Evolutionary conservation across 2,113 vertebrate species (phyloP).

Genomic region (Nerophis ophidion): DNA sequence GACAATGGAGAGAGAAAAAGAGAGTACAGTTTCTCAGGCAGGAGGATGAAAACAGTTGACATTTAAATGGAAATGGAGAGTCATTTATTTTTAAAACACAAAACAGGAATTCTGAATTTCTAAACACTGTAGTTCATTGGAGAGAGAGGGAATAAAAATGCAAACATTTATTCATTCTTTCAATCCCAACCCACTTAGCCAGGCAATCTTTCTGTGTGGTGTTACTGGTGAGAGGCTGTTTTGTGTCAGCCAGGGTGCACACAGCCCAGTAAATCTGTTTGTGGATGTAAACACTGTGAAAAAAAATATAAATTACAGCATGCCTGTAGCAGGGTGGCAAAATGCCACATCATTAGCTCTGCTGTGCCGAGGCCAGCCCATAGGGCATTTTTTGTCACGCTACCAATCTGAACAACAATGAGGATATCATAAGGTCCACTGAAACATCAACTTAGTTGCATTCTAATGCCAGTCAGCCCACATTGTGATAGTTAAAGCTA

Average conservation of each 20-base stretch:
- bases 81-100: not conserved
- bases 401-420: constrained; percentile 41
- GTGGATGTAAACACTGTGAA: constrained; percentile 51
- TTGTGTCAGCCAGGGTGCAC: constrained; percentile 39
- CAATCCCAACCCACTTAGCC: not conserved
- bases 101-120: constrained; percentile 17
- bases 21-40: constrained; percentile 34
- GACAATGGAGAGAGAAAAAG: constrained; percentile 41
- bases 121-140: constrained; percentile 23
- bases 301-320: constrained; percentile 50
- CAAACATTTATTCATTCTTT: constrained; percentile 41
- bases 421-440: constrained; percentile 26
- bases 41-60: constrained; percentile 1
- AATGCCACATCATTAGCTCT: constrained; percentile 53
- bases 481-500: too few species aligned
- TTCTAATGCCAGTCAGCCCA: not conserved
- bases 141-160: constrained; percentile 27
- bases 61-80: constrained; percentile 9
- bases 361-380: constrained; percentile 26
- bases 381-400: constrained; percentile 34
- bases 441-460: constrained; percentile 13
- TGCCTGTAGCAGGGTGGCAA: constrained; percentile 39
- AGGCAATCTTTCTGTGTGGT: constrained; percentile 13
- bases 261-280: constrained; percentile 34
- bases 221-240: constrained; percentile 37